These are phyloP conservation scores for Synergus japonicus DNA, from an alignment of 2,888 invertebrate genomes.

Conservation along the genomic window DNA sequence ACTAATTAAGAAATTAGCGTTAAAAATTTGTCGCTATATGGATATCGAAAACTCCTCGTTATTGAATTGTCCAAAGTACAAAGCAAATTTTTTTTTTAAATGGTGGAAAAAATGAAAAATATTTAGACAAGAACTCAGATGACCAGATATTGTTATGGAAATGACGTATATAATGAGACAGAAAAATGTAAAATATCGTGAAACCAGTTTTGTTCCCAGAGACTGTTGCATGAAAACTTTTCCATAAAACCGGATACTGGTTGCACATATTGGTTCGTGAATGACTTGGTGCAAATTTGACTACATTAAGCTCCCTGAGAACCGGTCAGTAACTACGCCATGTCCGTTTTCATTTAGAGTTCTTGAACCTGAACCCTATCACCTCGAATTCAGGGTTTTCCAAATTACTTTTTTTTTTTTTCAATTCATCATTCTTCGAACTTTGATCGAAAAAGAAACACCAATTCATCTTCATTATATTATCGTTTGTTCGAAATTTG, in stretches of 20 bases:
- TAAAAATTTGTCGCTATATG: no score
- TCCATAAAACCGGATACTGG: conserved; percentile 40
- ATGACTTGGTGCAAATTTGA: conserved; percentile 40
- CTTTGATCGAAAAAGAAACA: not conserved
- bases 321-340: conserved; percentile 33
- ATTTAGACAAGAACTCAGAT: conserved; percentile 7
- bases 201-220: conserved; percentile 38
- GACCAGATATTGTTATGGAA: conserved; percentile 28
- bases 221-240: conserved; percentile 35
- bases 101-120: conserved; percentile 4
- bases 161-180: conserved; percentile 26
- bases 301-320: conserved; percentile 42
- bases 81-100: not conserved
- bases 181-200: conserved; percentile 35
- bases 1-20: no score
- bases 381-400: not conserved
- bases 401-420: not conserved
- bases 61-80: no score
- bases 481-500: not conserved
- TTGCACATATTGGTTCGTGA: conserved; percentile 41
- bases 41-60: no score
- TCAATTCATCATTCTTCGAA: not conserved
- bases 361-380: conserved; percentile 34
- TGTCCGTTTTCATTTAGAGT: conserved; percentile 34
- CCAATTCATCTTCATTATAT: not conserved